Evolutionary conservation across 2,888 invertebrate species (phyloP).

Genomic region (Ptilodon capucinus): DNA sequence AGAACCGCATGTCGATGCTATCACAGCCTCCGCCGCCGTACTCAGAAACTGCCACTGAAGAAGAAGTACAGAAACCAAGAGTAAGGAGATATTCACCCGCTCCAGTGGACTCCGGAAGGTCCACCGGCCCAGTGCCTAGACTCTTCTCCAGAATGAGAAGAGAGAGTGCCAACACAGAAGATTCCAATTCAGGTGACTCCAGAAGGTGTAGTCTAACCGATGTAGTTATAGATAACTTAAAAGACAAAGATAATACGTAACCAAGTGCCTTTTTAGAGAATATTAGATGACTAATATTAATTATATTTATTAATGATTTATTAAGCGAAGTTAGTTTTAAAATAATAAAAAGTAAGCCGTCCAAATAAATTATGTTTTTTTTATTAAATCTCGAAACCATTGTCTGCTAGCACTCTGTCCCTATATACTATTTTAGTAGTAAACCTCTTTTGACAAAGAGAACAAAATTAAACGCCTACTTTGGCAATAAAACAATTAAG

Average conservation of each 20-base stretch:
- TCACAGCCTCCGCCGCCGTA: slow-evolving; percentile 75
- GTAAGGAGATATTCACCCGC: slow-evolving; percentile 73
- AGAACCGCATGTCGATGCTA: slow-evolving; percentile 71
- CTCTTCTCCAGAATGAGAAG: slow-evolving; percentile 71
- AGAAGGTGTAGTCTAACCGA: slow-evolving; percentile 76
- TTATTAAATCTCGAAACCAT: background rate
- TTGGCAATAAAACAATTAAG: no score
- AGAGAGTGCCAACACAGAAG: slow-evolving; percentile 61
- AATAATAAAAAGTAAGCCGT: slow-evolving; percentile 48
- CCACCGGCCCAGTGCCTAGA: slow-evolving; percentile 69
- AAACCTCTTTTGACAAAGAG: no score
- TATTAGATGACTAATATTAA: slow-evolving; percentile 49
- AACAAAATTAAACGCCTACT: no score
- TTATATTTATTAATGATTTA: slow-evolving; percentile 46
- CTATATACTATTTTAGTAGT: background rate
- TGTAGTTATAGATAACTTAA: slow-evolving; percentile 75
- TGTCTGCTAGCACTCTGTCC: background rate
- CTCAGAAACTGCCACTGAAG: slow-evolving; percentile 54
- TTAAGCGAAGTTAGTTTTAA: slow-evolving; percentile 25
- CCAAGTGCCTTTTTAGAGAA: slow-evolving; percentile 57
- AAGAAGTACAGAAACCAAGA: slow-evolving; percentile 54
- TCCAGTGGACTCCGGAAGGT: slow-evolving; percentile 56
- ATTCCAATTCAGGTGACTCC: slow-evolving; percentile 40
- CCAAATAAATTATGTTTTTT: slow-evolving; percentile 40
- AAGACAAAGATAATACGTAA: slow-evolving; percentile 70